These are phyloP conservation scores for Samia ricini DNA, from an alignment of 1,140 invertebrate species.

Conservation along the genomic window DNA sequence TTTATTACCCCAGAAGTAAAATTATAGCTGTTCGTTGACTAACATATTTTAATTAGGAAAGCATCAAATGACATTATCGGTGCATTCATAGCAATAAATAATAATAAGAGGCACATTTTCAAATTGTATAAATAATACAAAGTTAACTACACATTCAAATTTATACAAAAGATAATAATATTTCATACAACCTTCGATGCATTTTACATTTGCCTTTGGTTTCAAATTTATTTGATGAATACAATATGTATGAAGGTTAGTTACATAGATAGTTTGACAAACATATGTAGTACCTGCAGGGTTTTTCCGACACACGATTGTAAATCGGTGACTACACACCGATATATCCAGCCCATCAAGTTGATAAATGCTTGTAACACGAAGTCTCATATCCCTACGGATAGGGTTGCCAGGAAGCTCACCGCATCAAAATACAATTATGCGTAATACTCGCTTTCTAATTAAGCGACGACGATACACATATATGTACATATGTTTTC, in stretches of 20 bases:
- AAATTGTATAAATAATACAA: too few relatives aligned
- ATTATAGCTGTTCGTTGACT: too few relatives aligned
- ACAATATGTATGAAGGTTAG: background rate
- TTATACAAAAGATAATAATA: too few relatives aligned
- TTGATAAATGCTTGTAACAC: conserved; percentile 60
- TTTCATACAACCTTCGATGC: too few relatives aligned
- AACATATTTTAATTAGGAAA: too few relatives aligned
- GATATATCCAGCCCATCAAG: conserved; percentile 51
- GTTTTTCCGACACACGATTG: conserved; percentile 45
- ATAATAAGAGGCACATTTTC: too few relatives aligned
- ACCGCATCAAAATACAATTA: background rate
- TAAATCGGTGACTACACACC: conserved; percentile 46
- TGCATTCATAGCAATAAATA: too few relatives aligned
- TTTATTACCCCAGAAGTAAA: too few relatives aligned
- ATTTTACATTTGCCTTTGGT: too few relatives aligned
- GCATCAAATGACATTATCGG: too few relatives aligned
- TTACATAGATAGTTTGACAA: background rate
- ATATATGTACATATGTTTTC: too few relatives aligned
- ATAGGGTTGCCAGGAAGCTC: conserved; percentile 11
- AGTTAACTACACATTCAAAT: too few relatives aligned
- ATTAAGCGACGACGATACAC: background rate
- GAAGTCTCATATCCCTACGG: conserved; percentile 44
- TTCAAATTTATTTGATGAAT: background rate
- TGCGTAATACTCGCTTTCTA: background rate
- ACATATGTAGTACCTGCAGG: background rate